phyloP scores from a whole-genome alignment of 2,113 vertebrate species.

The Stomatorhinus ivindoensis region DNA sequence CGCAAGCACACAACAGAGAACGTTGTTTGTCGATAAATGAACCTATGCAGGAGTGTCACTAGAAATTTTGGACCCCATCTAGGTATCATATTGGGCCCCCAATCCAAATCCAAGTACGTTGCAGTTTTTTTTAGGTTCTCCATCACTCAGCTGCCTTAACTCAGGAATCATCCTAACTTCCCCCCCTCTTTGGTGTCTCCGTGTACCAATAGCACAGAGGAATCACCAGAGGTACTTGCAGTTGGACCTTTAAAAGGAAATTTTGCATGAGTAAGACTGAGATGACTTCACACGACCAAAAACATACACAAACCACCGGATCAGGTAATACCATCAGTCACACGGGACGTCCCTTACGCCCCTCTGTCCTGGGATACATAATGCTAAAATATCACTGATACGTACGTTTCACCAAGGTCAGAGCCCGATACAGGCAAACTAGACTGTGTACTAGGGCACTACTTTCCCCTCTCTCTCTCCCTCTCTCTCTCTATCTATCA shows the following conservation, averaged over 20 bases:
- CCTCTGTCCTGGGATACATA: background rate
- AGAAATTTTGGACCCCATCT: background rate
- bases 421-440: background rate
- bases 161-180: background rate
- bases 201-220: background rate
- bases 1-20: background rate
- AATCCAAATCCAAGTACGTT: background rate
- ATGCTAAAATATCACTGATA: background rate
- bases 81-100: background rate
- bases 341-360: background rate
- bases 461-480: too few species aligned
- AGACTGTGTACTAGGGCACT: too few species aligned
- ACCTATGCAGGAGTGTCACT: background rate
- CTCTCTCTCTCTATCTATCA: too few species aligned
- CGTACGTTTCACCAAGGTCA: background rate
- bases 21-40: background rate
- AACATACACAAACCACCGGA: background rate
- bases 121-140: background rate
- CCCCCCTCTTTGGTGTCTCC: background rate
- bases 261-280: background rate
- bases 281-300: background rate
- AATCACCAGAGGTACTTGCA: background rate
- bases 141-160: background rate
- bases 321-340: background rate
- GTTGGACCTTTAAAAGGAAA: background rate